phyloP scores from a whole-genome alignment of 2,888 invertebrate genomes.

The Cetonia aurata region DNA sequence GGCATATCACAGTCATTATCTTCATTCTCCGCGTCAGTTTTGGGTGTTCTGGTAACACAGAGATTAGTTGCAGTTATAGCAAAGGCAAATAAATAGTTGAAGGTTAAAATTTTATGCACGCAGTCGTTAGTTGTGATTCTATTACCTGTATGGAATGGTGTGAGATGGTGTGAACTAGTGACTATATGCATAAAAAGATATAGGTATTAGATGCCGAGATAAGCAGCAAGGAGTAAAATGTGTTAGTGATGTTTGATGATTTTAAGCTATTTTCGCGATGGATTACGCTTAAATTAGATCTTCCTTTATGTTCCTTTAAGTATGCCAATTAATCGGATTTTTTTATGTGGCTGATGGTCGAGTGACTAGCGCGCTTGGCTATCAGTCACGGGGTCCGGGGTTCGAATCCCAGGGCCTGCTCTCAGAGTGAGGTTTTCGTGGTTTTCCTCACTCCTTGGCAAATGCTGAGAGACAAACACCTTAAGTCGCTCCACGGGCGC shows the following conservation, averaged over 20 bases:
- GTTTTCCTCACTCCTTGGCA: too few relatives aligned
- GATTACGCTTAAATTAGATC: background rate
- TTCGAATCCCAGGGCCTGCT: too few relatives aligned
- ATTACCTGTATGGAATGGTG: slow-evolving; percentile 34
- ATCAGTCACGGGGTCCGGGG: too few relatives aligned
- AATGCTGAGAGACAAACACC: too few relatives aligned
- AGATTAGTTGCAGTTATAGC: background rate
- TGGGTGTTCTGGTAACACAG: slow-evolving; percentile 50
- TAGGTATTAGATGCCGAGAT: slow-evolving; percentile 59
- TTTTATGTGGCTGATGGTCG: too few relatives aligned
- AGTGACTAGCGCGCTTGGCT: too few relatives aligned
- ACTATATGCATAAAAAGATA: slow-evolving; percentile 43
- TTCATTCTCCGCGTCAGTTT: slow-evolving; percentile 55
- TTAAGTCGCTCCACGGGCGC: too few relatives aligned
- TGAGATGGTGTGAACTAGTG: slow-evolving; percentile 32
- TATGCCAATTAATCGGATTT: too few relatives aligned
- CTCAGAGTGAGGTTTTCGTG: too few relatives aligned
- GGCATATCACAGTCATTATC: slow-evolving; percentile 65
- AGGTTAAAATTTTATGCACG: background rate
- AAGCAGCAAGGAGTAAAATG: slow-evolving; percentile 66
- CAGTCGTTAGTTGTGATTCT: slow-evolving; percentile 22
- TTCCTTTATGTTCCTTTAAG: too few relatives aligned
- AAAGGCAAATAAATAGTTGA: background rate
- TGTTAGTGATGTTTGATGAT: slow-evolving; percentile 51
- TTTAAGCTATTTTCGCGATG: slow-evolving; percentile 16